Evolutionary conservation across 2,797 vertebrate species (phyloP), one percentile per base, ranked within the genome.

Genomic region (Paramormyrops hopkinsi): DNA sequence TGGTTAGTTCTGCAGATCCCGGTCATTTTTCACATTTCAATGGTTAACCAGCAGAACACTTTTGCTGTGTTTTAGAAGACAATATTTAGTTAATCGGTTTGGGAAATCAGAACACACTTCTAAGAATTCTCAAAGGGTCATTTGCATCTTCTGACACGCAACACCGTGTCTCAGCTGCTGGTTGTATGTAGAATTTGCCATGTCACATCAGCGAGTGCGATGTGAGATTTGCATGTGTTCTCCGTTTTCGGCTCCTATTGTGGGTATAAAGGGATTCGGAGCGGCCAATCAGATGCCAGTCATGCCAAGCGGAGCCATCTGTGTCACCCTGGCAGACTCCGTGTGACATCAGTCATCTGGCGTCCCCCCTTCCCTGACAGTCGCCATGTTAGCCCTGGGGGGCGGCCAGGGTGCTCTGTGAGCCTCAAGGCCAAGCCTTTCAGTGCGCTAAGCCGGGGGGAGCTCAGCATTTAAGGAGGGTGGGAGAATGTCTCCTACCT

Each of bases 221-320:
- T 12, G 62, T 73, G 65, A 37, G 29, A 37, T 37, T 73, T 73
- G 37, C 14, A 41, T 14, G 17, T 9, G 73, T 41, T 44, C 37
- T 14, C 73, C 17, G 0, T 44, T 44, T 44, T 0, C n/a, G 82
- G 82, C n/a, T 50, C 7, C 79, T 22, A 22, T 84, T 50, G 79
- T 84, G 46, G n/a, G 8, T 84, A 50, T 48, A 84, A 51, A 14
- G 46, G 46, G 82, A 25, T 51, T 3, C 22, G 46, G n/a, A 14
- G 19, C 44, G 48, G 46, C 82, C 82, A 84, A 51, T 84, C 82
- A 84, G 82, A 84, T 46, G 44, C 44, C 82, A 51, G n/a, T 14
- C 82, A 51, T 84, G 82, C 82, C 82, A 84, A 51, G 48, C 46
- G 44, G 82, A 51, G 22, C 82, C 82, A 84, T 84, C 82, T 84